phyloP scores from a whole-genome alignment of 2,888 invertebrate species.

The Rhamphomyia laevipes region DNA sequence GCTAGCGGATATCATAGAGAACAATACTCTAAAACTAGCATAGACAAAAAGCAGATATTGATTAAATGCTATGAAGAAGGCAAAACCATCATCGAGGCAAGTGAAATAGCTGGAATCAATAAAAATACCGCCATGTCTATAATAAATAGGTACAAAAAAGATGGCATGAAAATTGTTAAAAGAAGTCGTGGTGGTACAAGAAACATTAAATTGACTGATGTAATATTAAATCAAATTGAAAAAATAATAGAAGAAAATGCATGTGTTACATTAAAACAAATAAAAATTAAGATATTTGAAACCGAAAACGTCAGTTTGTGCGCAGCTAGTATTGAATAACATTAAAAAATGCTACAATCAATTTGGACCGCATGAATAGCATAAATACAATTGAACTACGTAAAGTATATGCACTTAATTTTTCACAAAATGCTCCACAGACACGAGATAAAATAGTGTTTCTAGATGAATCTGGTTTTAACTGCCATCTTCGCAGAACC shows the following conservation, averaged over 20 bases:
- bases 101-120: background rate
- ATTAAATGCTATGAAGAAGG: background rate
- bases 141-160: conserved; percentile 4
- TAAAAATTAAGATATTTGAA: conserved; percentile 1
- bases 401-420: background rate
- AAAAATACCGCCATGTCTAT: conserved; percentile 1
- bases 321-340: background rate
- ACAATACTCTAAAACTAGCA: background rate
- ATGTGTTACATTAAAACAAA: conserved; percentile 1
- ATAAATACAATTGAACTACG: background rate
- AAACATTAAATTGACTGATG: background rate
- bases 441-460: conserved; percentile 1
- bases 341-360: background rate
- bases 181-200: conserved; percentile 2
- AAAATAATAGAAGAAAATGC: conserved; percentile 3
- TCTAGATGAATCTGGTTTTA: conserved; percentile 3
- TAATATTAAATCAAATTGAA: conserved; percentile 3
- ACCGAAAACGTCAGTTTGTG: background rate
- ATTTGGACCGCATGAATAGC: background rate
- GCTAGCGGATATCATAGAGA: background rate
- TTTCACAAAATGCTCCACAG: background rate
- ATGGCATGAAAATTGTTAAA: conserved; percentile 1
- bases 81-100: background rate
- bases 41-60: background rate
- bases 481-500: conserved; percentile 1